Evolutionary conservation across 2,888 invertebrate genomes (phyloP), one percentile per base, ranked within the genome.

Genomic region (Metallyticus violacea): DNA sequence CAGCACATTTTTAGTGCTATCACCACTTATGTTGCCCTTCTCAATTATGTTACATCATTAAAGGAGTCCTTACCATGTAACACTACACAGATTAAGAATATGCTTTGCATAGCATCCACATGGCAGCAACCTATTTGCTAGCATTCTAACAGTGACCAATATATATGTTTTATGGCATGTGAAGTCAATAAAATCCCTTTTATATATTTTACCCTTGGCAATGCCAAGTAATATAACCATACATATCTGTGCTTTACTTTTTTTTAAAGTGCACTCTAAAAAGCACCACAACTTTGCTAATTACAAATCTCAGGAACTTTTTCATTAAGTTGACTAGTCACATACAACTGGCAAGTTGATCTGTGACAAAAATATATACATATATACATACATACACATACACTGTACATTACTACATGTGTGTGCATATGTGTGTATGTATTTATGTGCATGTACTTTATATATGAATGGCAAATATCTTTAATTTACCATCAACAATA

Each of bases 281-380:
- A 88, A 89, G 88, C 88, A 88, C 88, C 88, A 88, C 88, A 87
- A 88, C 86, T 87, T 88, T 86, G 76, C 88, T 88, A 87, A 87
- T 83, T 87, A 88, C 87, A 89, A 88, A 88, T 89, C 88, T 88
- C 88, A 89, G 89, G 89, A 89, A 89, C 89, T 89, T 88, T 89
- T 81, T 88, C 85, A 85, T 88, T 88, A 89, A 88, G 88, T 88
- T 89, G 89, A 89, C 89, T 89, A 89, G 88, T 87, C 88, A 88
- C 88, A 87, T 85, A 88, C 88, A 87, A 81, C 85, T 84, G 86
- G 26, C 40, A 62, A 86, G 84, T 79, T 80, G 86, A 62, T 86
- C 29, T 87, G 87, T 85, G 87, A 88, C 87, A 88, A 88, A 87
- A 87, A 85, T 79, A 87, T 85, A 76, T 82, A 77, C 76, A 82